Evolutionary conservation across 2,113 vertebrate species (phyloP).

Genomic region (Cryptotis parvus): DNA sequence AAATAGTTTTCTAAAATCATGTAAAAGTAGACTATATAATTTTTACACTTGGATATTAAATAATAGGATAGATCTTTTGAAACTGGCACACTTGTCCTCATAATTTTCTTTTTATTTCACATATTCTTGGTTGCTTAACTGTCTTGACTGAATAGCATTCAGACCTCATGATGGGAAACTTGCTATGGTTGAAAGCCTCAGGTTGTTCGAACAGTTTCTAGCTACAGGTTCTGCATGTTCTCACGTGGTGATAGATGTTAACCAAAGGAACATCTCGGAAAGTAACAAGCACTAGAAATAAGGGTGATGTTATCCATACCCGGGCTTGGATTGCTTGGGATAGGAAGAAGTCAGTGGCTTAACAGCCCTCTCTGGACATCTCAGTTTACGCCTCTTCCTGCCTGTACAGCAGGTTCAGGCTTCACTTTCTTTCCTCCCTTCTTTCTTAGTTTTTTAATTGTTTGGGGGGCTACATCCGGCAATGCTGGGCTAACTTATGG

Average conservation of each 20-base stretch:
- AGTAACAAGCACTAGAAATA: fast-evolving
- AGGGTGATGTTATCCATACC: fast-evolving
- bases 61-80: background rate
- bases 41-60: background rate
- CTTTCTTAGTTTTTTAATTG: no score
- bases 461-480: no score
- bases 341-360: background rate
- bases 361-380: background rate
- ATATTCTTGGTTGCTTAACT: background rate
- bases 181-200: background rate
- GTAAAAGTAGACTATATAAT: background rate
- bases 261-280: background rate
- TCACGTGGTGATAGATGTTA: background rate
- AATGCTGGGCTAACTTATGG: no score
- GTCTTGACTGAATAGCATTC: background rate
- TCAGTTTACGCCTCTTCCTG: background rate
- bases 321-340: background rate
- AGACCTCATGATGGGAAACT: background rate
- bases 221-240: background rate
- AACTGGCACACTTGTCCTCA: background rate
- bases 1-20: background rate
- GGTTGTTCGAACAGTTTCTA: background rate
- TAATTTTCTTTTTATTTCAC: background rate
- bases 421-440: background rate
- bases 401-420: no score